phyloP scores from a whole-genome alignment of 2,797 vertebrate genomes.

The Hippoglossus hippoglossus region DNA sequence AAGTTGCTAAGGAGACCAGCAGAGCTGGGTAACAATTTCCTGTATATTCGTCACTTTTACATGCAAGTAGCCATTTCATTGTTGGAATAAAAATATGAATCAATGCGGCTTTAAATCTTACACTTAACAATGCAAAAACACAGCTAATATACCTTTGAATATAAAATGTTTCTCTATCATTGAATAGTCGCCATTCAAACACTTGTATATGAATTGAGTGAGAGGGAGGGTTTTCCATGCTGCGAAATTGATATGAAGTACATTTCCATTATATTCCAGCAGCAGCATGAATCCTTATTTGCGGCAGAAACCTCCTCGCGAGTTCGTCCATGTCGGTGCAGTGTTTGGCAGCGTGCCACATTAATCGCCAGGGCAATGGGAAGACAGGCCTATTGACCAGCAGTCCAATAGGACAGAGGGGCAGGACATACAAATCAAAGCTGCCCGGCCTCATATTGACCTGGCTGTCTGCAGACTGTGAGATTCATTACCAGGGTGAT shows the following conservation, averaged over 20 bases:
- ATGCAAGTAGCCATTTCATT: too few relatives aligned
- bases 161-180: neutral
- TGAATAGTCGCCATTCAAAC: neutral
- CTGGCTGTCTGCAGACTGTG: conserved; percentile 57
- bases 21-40: too few relatives aligned
- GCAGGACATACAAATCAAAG: conserved; percentile 78
- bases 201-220: neutral
- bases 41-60: too few relatives aligned
- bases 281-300: conserved; percentile 9
- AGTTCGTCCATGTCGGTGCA: conserved; percentile 41
- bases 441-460: conserved; percentile 72
- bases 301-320: conserved; percentile 17
- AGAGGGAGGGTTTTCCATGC: neutral
- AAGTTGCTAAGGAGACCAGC: too few relatives aligned
- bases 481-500: conserved; percentile 68
- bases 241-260: conserved; percentile 7
- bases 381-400: conserved; percentile 77
- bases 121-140: neutral
- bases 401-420: conserved; percentile 66
- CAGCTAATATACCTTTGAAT: neutral
- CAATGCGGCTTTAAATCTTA: neutral
- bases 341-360: conserved; percentile 61
- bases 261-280: conserved; percentile 5
- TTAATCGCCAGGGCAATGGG: conserved; percentile 72
- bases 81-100: too few relatives aligned